Evolutionary conservation across 2,888 invertebrate species (phyloP).

Genomic region (Andrena hattorfiana): DNA sequence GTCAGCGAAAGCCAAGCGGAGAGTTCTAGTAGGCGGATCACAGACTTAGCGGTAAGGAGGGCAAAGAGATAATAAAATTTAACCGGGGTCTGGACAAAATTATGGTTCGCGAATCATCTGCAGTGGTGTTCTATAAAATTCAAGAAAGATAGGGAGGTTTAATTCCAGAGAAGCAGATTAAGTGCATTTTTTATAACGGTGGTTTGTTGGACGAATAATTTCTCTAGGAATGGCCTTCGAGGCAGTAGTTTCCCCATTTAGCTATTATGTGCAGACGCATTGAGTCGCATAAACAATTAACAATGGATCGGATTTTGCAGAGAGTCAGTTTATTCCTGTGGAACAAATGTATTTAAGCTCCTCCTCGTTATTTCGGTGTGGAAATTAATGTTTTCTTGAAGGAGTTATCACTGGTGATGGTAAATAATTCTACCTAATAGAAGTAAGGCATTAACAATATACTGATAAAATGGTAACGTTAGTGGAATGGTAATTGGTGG

Average conservation of each 20-base stretch:
- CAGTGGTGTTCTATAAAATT: slow-evolving; percentile 1
- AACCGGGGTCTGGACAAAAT: slow-evolving; percentile 4
- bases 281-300: neutral
- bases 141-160: neutral
- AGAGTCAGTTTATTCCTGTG: neutral
- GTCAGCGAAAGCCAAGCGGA: neutral
- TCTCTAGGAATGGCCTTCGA: too few species aligned
- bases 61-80: slow-evolving; percentile 17
- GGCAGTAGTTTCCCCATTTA: too few species aligned
- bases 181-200: neutral
- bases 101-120: neutral
- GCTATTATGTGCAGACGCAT: neutral
- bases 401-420: too few species aligned
- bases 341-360: neutral
- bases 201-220: neutral
- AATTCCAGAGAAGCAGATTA: neutral
- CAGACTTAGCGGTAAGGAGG: neutral
- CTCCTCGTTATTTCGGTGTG: neutral
- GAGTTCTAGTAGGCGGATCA: neutral
- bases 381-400: neutral
- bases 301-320: neutral
- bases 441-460: too few species aligned
- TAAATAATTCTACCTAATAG: too few species aligned
- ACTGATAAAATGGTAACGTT: too few species aligned
- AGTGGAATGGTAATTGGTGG: too few species aligned